A percentile compares a stretch with the other conserved stretches of the same genome.
phyloP scores from a whole-genome alignment of 2,797 vertebrate genomes.

The Thaleichthys pacificus region DNA sequence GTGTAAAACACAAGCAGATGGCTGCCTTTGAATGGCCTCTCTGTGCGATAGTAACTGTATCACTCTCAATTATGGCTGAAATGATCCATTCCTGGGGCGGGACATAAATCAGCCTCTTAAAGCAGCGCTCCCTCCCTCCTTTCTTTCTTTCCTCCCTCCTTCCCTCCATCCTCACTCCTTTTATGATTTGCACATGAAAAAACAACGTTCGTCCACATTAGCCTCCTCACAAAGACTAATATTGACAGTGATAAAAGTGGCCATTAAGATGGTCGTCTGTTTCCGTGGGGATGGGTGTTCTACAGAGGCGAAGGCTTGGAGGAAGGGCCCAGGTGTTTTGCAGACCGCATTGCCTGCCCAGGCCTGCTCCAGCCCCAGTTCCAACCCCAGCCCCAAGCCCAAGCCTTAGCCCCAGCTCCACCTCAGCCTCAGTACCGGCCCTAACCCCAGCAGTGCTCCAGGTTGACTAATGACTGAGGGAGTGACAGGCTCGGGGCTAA shows the following conservation, averaged over 20 bases:
- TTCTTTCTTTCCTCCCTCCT: not conserved
- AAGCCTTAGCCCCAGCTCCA: no score
- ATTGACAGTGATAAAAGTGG: slow-evolving; percentile 72
- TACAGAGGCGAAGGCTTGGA: slow-evolving; percentile 28
- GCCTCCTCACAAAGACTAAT: slow-evolving; percentile 61
- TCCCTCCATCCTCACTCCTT: slow-evolving; percentile 33
- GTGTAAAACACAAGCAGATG: slow-evolving; percentile 76
- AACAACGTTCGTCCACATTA: slow-evolving; percentile 67
- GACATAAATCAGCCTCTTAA: slow-evolving; percentile 68
- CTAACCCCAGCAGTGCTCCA: not conserved
- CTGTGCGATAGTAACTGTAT: slow-evolving; percentile 73
- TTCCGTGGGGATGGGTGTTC: slow-evolving; percentile 36
- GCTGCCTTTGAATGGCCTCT: slow-evolving; percentile 69
- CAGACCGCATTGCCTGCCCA: slow-evolving; percentile 31
- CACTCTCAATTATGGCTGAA: slow-evolving; percentile 74
- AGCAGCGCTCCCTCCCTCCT: slow-evolving; percentile 18
- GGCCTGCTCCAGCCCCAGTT: not conserved
- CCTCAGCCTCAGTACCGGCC: no score
- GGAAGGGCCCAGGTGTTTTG: slow-evolving; percentile 7
- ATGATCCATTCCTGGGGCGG: slow-evolving; percentile 62
- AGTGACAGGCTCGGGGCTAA: slow-evolving; percentile 54
- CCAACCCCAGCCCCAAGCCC: no score
- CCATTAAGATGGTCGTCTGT: slow-evolving; percentile 62
- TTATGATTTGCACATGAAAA: slow-evolving; percentile 69
- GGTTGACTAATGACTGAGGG: slow-evolving; percentile 39